These are phyloP conservation scores for Pipistrellus kuhlii DNA, from an alignment of 2,797 vertebrate genomes.

Conservation along the genomic window DNA sequence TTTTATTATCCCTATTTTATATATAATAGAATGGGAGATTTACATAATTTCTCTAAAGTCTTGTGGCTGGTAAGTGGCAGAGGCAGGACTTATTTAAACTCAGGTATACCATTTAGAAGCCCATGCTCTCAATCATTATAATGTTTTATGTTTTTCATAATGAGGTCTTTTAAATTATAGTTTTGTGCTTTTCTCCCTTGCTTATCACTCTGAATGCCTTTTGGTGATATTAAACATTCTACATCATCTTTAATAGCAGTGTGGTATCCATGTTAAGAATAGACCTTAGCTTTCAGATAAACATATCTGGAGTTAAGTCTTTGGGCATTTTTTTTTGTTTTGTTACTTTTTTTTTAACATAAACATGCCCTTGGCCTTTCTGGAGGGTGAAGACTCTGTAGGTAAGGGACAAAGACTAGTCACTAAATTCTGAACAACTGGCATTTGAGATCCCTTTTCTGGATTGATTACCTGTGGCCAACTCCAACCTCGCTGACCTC, in stretches of 20 bases:
- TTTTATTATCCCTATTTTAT: background rate
- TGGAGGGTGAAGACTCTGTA: background rate
- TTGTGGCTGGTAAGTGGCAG: background rate
- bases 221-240: background rate
- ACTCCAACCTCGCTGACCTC: background rate
- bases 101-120: background rate
- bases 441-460: background rate
- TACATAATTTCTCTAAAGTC: background rate
- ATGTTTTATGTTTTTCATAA: background rate
- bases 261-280: background rate
- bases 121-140: background rate
- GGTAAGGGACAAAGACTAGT: background rate
- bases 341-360: slow-evolving; percentile 26
- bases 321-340: background rate
- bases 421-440: background rate
- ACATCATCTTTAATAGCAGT: background rate
- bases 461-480: background rate
- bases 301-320: background rate
- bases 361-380: background rate
- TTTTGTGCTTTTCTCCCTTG: background rate
- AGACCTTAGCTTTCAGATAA: background rate
- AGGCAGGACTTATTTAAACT: background rate
- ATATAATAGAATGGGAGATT: background rate
- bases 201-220: background rate
- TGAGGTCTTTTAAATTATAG: background rate